Evolutionary conservation across 1,140 invertebrate species (phyloP).

Genomic region (Diploscapter pachys): DNA sequence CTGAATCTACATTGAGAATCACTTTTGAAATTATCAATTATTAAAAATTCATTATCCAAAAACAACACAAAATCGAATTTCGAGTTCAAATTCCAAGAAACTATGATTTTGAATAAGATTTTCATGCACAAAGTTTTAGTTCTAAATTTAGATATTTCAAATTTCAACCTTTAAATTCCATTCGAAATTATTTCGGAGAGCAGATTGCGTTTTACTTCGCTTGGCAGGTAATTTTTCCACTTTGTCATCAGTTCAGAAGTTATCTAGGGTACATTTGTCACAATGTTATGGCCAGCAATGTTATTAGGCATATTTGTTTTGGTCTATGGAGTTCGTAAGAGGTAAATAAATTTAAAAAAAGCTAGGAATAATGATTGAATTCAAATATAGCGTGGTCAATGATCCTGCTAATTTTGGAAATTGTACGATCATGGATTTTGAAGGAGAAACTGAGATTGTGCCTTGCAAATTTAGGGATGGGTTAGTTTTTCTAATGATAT

Average conservation of each 20-base stretch:
- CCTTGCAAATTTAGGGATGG: constrained; percentile 15
- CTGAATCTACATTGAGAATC: neutral
- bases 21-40: neutral
- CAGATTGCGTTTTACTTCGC: constrained; percentile 35
- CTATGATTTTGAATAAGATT: neutral
- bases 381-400: constrained; percentile 6
- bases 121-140: too few relatives aligned
- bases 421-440: constrained; percentile 16
- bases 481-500: neutral
- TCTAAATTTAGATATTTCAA: constrained; percentile 16
- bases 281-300: constrained; percentile 31
- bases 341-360: neutral
- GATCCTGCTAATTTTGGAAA: constrained; percentile 8
- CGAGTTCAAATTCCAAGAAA: neutral
- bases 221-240: constrained; percentile 31
- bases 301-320: constrained; percentile 30
- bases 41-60: constrained; percentile 2
- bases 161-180: constrained; percentile 23
- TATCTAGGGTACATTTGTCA: constrained; percentile 15
- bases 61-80: too few relatives aligned
- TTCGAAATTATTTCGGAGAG: constrained; percentile 35
- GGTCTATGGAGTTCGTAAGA: constrained; percentile 25
- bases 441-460: constrained; percentile 10
- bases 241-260: too few relatives aligned
- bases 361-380: neutral